A percentile compares a stretch with the other conserved stretches of the same genome.
phyloP scores from a whole-genome alignment of 2,888 invertebrate species.

The Julus scanicus region DNA sequence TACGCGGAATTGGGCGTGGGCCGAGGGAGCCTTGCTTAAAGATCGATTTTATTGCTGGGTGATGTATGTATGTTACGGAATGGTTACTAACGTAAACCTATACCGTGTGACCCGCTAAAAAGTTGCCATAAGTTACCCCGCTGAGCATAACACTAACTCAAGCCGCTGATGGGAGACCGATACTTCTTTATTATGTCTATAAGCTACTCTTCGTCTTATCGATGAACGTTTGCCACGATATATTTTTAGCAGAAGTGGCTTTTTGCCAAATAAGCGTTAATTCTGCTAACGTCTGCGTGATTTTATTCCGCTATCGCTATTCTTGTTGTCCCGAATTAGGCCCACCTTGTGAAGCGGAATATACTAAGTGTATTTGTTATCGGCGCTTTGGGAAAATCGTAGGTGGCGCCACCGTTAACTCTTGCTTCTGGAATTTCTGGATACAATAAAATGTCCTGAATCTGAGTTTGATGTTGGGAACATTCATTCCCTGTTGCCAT shows the following conservation, averaged over 20 bases:
- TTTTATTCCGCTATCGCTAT: constrained; percentile 26
- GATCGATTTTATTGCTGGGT: constrained; percentile 33
- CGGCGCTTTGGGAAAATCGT: neutral
- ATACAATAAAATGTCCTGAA: no score
- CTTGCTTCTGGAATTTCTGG: no score
- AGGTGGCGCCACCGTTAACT: neutral
- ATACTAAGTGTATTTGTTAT: neutral
- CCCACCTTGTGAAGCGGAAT: neutral
- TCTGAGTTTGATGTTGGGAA: no score
- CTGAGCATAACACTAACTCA: constrained; percentile 9
- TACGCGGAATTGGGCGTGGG: constrained; percentile 4
- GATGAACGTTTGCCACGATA: constrained; percentile 19
- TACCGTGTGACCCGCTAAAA: neutral
- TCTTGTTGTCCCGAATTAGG: constrained; percentile 33
- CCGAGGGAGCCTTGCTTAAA: neutral
- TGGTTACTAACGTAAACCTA: constrained; percentile 20
- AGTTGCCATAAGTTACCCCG: constrained; percentile 23
- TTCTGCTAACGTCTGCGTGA: constrained; percentile 25
- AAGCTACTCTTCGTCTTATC: constrained; percentile 13
- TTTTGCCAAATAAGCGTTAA: constrained; percentile 33
- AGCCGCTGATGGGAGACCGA: neutral
- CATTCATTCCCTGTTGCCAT: no score
- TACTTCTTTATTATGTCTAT: constrained; percentile 33
- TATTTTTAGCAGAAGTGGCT: constrained; percentile 4
- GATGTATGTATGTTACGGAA: constrained; percentile 14